Conservation (phyloP, 2,888 invertebrate genomes). For the Macropis europaea region DNA sequence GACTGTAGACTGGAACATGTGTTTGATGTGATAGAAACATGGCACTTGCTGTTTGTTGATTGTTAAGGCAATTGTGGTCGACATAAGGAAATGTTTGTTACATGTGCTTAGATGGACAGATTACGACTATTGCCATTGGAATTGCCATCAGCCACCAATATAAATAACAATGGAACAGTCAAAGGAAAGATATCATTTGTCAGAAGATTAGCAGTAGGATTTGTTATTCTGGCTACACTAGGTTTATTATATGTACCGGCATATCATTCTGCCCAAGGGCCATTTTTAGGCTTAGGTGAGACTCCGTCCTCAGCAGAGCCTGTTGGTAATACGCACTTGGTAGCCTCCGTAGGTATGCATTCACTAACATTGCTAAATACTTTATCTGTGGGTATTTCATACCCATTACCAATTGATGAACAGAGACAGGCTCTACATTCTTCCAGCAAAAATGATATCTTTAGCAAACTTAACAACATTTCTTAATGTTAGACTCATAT, state of each 20-base stretch:
- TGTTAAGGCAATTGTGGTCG: not conserved
- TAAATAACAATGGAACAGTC: conserved; percentile 62
- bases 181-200: conserved; percentile 75
- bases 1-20: not conserved
- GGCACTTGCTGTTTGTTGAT: not conserved
- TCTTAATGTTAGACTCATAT: too few relatives aligned
- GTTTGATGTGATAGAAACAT: not conserved
- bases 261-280: conserved; percentile 77
- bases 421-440: too few relatives aligned
- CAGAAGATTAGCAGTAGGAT: conserved; percentile 73
- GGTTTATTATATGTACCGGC: conserved; percentile 77
- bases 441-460: too few relatives aligned
- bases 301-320: conserved; percentile 70
- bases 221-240: conserved; percentile 72
- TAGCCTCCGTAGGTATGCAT: conserved; percentile 76
- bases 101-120: conserved; percentile 74
- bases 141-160: conserved; percentile 72
- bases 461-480: too few relatives aligned
- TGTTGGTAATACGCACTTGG: conserved; percentile 68
- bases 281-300: conserved; percentile 77
- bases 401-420: too few relatives aligned
- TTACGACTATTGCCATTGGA: conserved; percentile 73
- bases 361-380: conserved; percentile 54
- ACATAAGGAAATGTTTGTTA: not conserved
- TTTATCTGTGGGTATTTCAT: too few relatives aligned